Evolutionary conservation across 2,113 vertebrate genomes (phyloP).

Genomic region (Columba janthina): DNA sequence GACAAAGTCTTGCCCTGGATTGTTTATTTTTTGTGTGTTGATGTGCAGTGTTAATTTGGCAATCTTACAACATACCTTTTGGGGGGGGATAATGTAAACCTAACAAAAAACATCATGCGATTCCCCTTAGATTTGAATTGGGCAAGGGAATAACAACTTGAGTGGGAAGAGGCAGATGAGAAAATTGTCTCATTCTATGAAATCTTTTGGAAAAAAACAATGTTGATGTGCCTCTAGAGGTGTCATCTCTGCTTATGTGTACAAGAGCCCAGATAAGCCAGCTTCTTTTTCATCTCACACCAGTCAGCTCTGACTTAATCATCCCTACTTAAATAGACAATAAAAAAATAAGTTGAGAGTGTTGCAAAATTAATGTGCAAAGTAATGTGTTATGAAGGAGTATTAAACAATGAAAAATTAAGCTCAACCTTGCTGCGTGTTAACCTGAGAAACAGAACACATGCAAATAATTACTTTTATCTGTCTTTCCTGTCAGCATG

Average conservation of each 20-base stretch:
- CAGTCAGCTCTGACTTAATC: background rate
- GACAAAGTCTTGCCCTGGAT: background rate
- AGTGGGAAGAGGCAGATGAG: background rate
- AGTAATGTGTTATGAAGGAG: background rate
- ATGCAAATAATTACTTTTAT: background rate
- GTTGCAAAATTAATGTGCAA: background rate
- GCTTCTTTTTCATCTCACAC: background rate
- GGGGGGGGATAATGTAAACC: background rate
- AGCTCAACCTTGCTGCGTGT: background rate
- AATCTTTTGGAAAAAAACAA: background rate
- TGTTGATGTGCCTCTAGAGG: background rate
- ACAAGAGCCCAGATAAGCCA: background rate
- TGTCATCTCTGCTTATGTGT: background rate
- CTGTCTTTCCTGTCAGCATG: accelerated
- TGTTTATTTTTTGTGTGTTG: background rate
- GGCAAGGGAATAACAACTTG: background rate
- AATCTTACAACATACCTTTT: background rate
- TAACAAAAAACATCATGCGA: background rate
- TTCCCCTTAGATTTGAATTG: background rate
- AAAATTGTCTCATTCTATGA: background rate
- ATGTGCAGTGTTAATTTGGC: background rate
- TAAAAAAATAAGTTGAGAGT: background rate
- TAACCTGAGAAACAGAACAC: background rate
- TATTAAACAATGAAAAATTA: background rate
- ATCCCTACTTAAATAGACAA: background rate